Base-by-base conservation (phyloP, 2,113 vertebrate genomes). In the Gopherus evgoodei region DNA sequence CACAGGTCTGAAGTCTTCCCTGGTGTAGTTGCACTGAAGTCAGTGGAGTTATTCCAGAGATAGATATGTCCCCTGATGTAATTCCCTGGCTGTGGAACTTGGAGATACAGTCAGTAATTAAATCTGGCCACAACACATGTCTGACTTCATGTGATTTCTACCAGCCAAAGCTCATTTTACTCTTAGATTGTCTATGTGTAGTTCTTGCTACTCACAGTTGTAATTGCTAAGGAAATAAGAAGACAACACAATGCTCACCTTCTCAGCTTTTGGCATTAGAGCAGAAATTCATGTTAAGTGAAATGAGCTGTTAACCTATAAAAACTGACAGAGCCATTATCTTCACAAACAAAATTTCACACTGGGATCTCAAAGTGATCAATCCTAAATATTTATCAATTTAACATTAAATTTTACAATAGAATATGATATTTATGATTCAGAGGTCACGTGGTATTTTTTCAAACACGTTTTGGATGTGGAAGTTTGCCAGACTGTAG, bases 81-180 rank as follows among this genome's bases (percentile, higher is more conserved):
- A 81, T 3, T 90, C 82, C 53, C 76, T 97, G 96, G 87, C 93
- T 91, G 62, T 59, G 76, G 29, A 78, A 47, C 38, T 89, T 0
- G 0, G 31, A 93, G 29, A 53, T 29, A 78, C 78, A 94, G 87
- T 90, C 91, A 94, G 0, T 86, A 90, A 90, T 90, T 89, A 91
- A 96, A 95, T 95, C 1, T 95, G 94, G 35, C 82, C 76, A 54
- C 54, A 88, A 13, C 44, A 52, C 9, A 90, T 82, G 14, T n/a
- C 81, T 82, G 76, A 35, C 42, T 96, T 95, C 93, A 91, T 19
- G 11, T 93, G 84, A 88, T 84, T 90, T 90, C 81, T 78, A 91
- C 12, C 56, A 49, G 31, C 89, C 5, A 6, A 25, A 13, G 53
- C 56, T 95, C 69, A 49, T 50, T 10, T 96, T 92, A 89, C 87